These are phyloP conservation scores for Bucco capensis DNA, from an alignment of 2,113 vertebrate species.

Conservation along the genomic window DNA sequence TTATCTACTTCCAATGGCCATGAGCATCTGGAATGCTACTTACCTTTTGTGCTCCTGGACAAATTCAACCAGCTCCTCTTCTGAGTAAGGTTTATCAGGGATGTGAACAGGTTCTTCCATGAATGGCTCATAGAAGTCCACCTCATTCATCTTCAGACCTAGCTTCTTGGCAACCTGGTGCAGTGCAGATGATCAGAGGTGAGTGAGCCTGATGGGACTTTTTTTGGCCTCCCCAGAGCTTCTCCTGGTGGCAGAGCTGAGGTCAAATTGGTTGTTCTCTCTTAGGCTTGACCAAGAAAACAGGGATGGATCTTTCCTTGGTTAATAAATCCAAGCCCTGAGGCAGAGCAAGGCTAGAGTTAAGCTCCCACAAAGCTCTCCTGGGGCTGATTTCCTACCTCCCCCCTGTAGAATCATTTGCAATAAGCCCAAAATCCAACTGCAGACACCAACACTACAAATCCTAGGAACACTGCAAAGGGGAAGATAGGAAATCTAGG, in stretches of 20 bases:
- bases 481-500: neutral
- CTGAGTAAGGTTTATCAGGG: conserved; percentile 88
- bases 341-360: neutral
- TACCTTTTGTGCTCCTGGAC: conserved; percentile 90
- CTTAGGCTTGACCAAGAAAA: neutral
- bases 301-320: neutral
- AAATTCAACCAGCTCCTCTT: conserved; percentile 90
- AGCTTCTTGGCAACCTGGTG: conserved; percentile 92
- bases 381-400: neutral
- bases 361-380: neutral
- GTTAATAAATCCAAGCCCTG: neutral
- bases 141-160: conserved; percentile 91
- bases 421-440: neutral
- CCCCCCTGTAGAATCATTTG: no score
- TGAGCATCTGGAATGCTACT: neutral
- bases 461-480: neutral
- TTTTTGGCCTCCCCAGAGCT: neutral
- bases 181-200: neutral
- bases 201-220: neutral
- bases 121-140: conserved; percentile 98
- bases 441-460: neutral
- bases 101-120: conserved; percentile 91
- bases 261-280: neutral
- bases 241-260: neutral
- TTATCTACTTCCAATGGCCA: neutral